Base-by-base conservation (phyloP, 2,888 invertebrate species). In the Callimorpha dominula region DNA sequence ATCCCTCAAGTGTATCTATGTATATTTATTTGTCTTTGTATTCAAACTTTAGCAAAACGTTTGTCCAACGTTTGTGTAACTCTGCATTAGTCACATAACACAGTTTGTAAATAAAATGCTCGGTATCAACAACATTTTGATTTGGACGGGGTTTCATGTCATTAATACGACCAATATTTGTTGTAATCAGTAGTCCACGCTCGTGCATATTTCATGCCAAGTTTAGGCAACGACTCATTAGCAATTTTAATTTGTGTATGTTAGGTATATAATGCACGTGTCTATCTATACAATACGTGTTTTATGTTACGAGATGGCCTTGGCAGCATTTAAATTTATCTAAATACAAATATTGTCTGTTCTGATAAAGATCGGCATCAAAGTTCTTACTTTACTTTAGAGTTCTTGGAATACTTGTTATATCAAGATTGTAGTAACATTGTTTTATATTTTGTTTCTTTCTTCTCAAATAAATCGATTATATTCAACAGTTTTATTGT, bases 221-320 rank as follows among this genome's bases (percentile, higher is more conserved):
- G 90, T 93, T 93, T 92, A 92, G 91, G 90, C 88, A 91, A 90
- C 86, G 78, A 81, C 87, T 92, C 91, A 94, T 94, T 94, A 91
- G 91, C 91, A 94, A 93, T 94, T 94, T 91, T 92, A 93, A 92
- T 88, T 72, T 93, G 92, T 94, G 92, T 91, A 87, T 88, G 87
- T 89, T 81, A 82, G 80, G 70, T 86, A 82, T 73, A 72, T 80
- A 46, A 42, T 71, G 63, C 87, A 88, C 87, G 86, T 88, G 88
- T 87, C 31, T 71, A 78, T 69, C 86, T 85, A 87, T 87, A 68
- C 46, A 68, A 52, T 69, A 68, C 78, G 63, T 77, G 79, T 81
- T 75, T 80, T 78, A 71, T 79, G 71, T 68, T 70, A 54, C 57
- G 70, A 49, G 65, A 71, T 78, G 77, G 76, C 81, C 83, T 84